Evolutionary conservation across 2,113 vertebrate species (phyloP).

Genomic region (Electrona antarctica): DNA sequence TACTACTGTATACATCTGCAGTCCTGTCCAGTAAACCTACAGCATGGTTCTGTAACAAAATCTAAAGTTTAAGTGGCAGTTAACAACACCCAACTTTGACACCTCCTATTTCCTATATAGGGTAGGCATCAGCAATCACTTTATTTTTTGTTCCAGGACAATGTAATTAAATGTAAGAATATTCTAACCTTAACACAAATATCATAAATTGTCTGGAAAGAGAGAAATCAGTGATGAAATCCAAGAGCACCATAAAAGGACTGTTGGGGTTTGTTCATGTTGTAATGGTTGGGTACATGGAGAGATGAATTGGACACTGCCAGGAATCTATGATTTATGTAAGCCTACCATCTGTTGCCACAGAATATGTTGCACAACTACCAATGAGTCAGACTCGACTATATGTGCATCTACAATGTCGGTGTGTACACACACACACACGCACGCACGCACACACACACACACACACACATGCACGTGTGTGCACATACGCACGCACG

Average conservation of each 20-base stretch:
- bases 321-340: slow-evolving; percentile 70
- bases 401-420: slow-evolving; percentile 51
- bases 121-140: background rate
- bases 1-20: too few species aligned
- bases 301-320: slow-evolving; percentile 58
- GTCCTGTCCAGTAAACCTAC: too few species aligned
- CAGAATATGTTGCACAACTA: slow-evolving; percentile 63
- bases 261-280: slow-evolving; percentile 54
- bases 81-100: background rate
- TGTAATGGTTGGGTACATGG: slow-evolving; percentile 54
- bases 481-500: slow-evolving; percentile 5
- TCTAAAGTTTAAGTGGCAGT: too few species aligned
- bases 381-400: slow-evolving; percentile 55
- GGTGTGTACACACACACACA: background rate
- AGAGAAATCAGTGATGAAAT: slow-evolving; percentile 38
- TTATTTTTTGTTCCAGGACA: background rate
- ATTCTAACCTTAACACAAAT: too few species aligned
- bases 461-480: background rate
- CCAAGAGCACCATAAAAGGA: slow-evolving; percentile 11
- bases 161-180: background rate
- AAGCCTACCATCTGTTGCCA: slow-evolving; percentile 71
- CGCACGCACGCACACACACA: background rate
- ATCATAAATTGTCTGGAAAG: slow-evolving; percentile 34
- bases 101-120: background rate
- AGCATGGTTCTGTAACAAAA: too few species aligned